Percentiles rank a stretch among this genome's conserved stretches.
These are phyloP conservation scores for Nemoura dubitans DNA, from an alignment of 2,888 invertebrate genomes.

Conservation along the genomic window DNA sequence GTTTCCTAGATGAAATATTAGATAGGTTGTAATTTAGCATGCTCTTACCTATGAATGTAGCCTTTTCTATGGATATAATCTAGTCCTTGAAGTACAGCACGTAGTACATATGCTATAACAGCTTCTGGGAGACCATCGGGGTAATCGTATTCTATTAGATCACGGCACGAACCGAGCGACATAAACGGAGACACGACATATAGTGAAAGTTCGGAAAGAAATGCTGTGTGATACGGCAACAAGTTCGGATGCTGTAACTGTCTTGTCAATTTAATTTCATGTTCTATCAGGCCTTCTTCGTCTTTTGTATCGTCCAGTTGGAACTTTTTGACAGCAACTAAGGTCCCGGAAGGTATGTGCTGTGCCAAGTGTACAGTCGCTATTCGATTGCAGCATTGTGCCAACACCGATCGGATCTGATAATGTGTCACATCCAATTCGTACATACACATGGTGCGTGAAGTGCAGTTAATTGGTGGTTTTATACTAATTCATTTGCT, in stretches of 20 bases:
- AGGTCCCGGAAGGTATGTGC: constrained; percentile 70
- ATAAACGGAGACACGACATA: constrained; percentile 84
- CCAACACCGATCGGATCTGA: constrained; percentile 72
- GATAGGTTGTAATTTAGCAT: no score
- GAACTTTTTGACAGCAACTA: constrained; percentile 79
- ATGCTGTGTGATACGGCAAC: constrained; percentile 77
- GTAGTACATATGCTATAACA: constrained; percentile 80
- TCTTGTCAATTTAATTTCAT: constrained; percentile 80
- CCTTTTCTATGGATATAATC: constrained; percentile 86
- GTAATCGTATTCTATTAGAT: constrained; percentile 80
- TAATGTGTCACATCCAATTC: constrained; percentile 63
- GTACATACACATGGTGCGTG: constrained; percentile 47
- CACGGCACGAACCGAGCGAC: constrained; percentile 85
- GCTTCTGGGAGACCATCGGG: constrained; percentile 81
- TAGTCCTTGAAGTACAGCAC: constrained; percentile 80
- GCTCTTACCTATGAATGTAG: constrained; percentile 79
- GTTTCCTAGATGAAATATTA: no score
- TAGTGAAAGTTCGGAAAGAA: constrained; percentile 79
- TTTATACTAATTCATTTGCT: not conserved
- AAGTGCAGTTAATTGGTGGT: not conserved
- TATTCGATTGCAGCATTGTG: constrained; percentile 74
- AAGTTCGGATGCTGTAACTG: constrained; percentile 84
- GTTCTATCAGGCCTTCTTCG: constrained; percentile 71
- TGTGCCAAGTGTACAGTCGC: constrained; percentile 77
- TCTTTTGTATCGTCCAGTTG: constrained; percentile 76